Conservation (phyloP, 2,888 invertebrate species). For the Adineta ricciae region DNA sequence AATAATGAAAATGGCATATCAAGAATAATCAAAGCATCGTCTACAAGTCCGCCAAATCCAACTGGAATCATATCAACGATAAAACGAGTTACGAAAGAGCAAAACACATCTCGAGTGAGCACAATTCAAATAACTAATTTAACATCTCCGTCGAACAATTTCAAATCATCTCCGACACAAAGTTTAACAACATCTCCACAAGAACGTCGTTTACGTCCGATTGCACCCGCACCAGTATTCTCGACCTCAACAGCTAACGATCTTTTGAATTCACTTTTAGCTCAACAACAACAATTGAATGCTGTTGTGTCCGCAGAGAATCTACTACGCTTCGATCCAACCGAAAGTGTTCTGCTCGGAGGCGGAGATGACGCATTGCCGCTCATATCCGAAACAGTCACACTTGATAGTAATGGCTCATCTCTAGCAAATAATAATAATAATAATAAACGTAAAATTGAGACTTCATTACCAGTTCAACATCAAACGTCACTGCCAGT, state of each 20-base stretch:
- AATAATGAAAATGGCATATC: slow-evolving; percentile 1
- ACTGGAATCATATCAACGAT: background rate
- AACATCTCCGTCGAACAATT: background rate
- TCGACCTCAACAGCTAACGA: background rate
- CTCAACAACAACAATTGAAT: background rate
- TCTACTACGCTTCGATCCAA: background rate
- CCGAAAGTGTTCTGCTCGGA: background rate
- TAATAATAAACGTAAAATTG: background rate
- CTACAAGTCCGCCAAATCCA: slow-evolving; percentile 15
- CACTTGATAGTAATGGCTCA: background rate
- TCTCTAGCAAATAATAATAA: background rate
- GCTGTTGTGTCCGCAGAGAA: background rate
- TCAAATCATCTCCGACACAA: background rate
- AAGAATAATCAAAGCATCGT: background rate
- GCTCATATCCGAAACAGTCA: background rate
- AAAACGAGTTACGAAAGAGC: slow-evolving; percentile 9
- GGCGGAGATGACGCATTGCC: slow-evolving; percentile 8
- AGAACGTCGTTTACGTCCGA: slow-evolving; percentile 14
- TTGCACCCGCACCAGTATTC: background rate
- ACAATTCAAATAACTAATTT: background rate
- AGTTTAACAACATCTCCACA: background rate
- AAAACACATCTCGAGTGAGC: background rate
- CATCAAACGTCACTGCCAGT: background rate
- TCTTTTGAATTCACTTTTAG: background rate
- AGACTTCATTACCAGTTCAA: background rate